Evolutionary conservation across 2,888 invertebrate species (phyloP), one percentile per base, ranked within the genome.

Genomic region (Bursaphelenchus okinawaensis): DNA sequence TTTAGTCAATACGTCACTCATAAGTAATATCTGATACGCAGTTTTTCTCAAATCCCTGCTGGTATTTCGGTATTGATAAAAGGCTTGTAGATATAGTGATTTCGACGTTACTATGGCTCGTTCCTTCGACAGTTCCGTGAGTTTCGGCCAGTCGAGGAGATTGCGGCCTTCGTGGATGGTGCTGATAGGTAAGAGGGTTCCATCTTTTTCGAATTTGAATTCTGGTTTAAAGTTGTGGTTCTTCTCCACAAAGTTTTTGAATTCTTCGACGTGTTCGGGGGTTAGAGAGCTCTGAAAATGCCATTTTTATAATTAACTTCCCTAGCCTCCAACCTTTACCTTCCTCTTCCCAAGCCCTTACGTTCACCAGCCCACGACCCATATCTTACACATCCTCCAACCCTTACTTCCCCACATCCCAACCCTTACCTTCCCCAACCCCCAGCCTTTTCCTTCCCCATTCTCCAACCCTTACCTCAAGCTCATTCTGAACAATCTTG

Each of bases 401-500:
- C n/a, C n/a, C n/a, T n/a, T n/a, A n/a, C n/a, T n/a, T n/a, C n/a
- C n/a, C n/a, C n/a, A n/a, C n/a, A n/a, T n/a, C n/a, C n/a, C n/a
- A n/a, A n/a, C n/a, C n/a, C n/a, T n/a, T n/a, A n/a, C n/a, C n/a
- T n/a, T n/a, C n/a, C n/a, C n/a, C n/a, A n/a, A n/a, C n/a, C n/a
- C n/a, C n/a, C n/a, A n/a, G n/a, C n/a, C n/a, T n/a, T n/a, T n/a
- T n/a, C n/a, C n/a, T n/a, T n/a, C n/a, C n/a, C n/a, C n/a, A n/a
- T n/a, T n/a, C n/a, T n/a, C n/a, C n/a, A n/a, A n/a, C n/a, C 1
- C 54, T 54, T 24, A 54, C 27, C 27, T 54, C 62, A 52, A 9
- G 31, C 20, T n/a, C 52, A 62, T 22, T 19, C 29, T n/a, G 31
- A 54, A n/a, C 24, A 52, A 51, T 62, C 55, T 28, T 29, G 16